These are phyloP conservation scores for Cyrtonyx montezumae DNA, from an alignment of 2,113 vertebrate species.

Conservation along the genomic window DNA sequence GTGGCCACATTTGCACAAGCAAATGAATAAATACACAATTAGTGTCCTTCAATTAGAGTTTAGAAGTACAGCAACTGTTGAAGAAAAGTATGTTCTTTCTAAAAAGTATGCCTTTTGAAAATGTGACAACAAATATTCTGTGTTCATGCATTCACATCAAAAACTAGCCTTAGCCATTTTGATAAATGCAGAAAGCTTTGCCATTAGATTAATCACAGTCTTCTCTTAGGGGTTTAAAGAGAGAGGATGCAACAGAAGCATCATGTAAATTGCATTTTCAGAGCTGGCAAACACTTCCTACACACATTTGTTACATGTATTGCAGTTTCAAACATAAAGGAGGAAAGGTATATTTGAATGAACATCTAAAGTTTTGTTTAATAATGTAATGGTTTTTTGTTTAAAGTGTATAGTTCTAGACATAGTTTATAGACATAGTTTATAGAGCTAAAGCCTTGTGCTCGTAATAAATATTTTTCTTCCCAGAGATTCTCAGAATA, in stretches of 20 bases:
- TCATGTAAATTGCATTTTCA: not conserved
- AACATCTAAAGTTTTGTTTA: not conserved
- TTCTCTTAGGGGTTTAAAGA: not conserved
- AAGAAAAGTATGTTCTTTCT: not conserved
- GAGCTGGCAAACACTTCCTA: not conserved
- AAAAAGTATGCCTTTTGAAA: not conserved
- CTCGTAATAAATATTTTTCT: not conserved
- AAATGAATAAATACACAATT: not conserved
- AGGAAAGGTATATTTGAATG: not conserved
- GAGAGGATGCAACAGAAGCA: not conserved
- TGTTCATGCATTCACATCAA: fast-evolving
- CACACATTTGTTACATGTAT: not conserved
- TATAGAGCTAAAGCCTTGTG: not conserved
- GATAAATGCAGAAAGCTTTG: not conserved
- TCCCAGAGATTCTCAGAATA: not conserved
- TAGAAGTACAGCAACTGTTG: not conserved
- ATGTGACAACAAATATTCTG: not conserved
- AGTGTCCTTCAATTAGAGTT: not conserved
- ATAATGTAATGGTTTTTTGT: not conserved
- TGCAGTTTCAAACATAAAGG: not conserved
- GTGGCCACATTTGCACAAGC: not conserved
- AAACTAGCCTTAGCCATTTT: not conserved
- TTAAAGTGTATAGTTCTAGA: not conserved
- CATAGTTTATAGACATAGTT: not conserved
- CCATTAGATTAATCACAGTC: not conserved